These are phyloP conservation scores for Corvus cornix DNA, from an alignment of 2,113 vertebrate genomes.

Conservation along the genomic window DNA sequence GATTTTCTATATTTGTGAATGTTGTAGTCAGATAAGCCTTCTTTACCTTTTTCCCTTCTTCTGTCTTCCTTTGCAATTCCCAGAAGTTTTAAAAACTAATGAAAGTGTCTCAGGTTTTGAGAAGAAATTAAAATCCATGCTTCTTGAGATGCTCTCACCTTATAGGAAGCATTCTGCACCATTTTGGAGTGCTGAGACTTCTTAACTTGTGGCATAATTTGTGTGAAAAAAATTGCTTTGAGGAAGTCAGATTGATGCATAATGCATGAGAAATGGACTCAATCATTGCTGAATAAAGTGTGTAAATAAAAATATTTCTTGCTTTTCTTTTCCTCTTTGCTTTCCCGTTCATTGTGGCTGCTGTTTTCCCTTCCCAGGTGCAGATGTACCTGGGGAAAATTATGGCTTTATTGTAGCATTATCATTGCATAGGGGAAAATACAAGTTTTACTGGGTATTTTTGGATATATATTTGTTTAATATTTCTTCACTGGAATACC, in stretches of 20 bases:
- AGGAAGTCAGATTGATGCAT: neutral
- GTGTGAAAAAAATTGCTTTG: neutral
- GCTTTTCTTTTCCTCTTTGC: neutral
- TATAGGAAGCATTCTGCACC: rapidly evolving
- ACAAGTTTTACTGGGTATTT: neutral
- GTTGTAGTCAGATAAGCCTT: neutral
- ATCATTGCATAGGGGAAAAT: neutral
- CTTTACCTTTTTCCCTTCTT: neutral
- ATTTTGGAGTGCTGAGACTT: neutral
- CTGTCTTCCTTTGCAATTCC: neutral
- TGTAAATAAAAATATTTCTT: neutral
- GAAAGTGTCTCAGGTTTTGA: neutral
- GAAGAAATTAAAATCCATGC: neutral
- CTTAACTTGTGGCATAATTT: neutral
- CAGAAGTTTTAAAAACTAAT: neutral
- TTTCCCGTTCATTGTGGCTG: neutral
- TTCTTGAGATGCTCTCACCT: neutral
- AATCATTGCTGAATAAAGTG: neutral
- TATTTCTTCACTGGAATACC: neutral
- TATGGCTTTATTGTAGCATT: neutral
- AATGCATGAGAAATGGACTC: neutral
- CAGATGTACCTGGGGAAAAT: neutral
- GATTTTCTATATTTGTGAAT: neutral
- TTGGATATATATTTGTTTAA: neutral
- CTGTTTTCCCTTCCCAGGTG: neutral